Evolutionary conservation across 2,888 invertebrate species (phyloP).

Genomic region (Spialia ferax): DNA sequence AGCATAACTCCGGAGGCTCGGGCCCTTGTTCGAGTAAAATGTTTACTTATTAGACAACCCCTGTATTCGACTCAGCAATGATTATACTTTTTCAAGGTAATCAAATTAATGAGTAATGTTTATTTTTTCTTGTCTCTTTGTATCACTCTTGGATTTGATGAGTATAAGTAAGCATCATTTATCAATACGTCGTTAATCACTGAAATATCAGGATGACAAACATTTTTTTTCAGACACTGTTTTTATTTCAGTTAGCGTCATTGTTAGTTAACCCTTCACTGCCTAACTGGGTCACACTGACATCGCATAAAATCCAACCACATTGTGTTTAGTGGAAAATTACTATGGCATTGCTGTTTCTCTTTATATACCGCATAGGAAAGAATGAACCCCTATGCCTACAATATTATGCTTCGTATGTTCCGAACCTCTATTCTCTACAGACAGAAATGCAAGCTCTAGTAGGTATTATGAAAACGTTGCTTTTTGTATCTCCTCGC

Average conservation of each 20-base stretch:
- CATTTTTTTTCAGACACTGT: background rate
- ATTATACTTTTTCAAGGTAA: conserved; percentile 31
- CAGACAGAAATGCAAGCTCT: conserved; percentile 23
- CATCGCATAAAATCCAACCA: background rate
- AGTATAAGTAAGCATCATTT: background rate
- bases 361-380: background rate
- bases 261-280: background rate
- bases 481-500: conserved; percentile 34
- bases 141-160: background rate
- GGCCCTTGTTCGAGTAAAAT: conserved; percentile 70
- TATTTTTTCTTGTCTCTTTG: background rate
- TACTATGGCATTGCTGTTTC: background rate
- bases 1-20: conserved; percentile 71
- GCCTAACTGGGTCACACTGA: background rate
- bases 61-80: conserved; percentile 23
- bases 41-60: conserved; percentile 73
- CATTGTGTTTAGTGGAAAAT: background rate
- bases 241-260: background rate
- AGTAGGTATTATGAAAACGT: conserved; percentile 17
- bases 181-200: background rate
- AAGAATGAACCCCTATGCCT: background rate
- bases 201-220: background rate
- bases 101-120: conserved; percentile 6
- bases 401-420: conserved; percentile 27
- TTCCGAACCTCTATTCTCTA: conserved; percentile 13